Percentiles rank a stretch among this genome's conserved stretches.
phyloP scores from a whole-genome alignment of 92 coral and sea anemone genomes.

The Plumapathes pennacea region DNA sequence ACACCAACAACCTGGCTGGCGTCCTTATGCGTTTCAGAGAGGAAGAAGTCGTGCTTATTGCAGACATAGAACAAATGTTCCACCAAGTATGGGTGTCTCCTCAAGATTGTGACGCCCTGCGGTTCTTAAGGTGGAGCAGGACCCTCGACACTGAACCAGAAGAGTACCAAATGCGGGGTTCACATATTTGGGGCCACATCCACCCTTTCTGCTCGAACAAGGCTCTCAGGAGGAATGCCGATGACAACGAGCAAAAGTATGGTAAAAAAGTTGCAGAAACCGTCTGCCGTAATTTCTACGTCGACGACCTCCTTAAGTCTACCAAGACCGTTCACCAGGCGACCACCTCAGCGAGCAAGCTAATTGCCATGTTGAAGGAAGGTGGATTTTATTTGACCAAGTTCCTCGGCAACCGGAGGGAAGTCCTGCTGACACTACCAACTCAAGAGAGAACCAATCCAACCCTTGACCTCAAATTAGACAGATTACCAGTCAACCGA shows the following conservation, averaged over 20 bases:
- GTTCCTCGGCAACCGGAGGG: slow-evolving; percentile 41
- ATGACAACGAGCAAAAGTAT: slow-evolving; percentile 36
- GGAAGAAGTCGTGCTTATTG: slow-evolving; percentile 33
- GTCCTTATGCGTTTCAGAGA: slow-evolving; percentile 38
- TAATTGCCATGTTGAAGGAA: slow-evolving; percentile 15
- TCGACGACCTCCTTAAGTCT: slow-evolving; percentile 50
- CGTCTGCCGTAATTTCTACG: slow-evolving; percentile 36
- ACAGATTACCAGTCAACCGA: slow-evolving; percentile 28
- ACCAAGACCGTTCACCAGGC: slow-evolving; percentile 14
- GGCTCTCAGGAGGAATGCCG: slow-evolving; percentile 37
- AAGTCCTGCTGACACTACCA: slow-evolving; percentile 22
- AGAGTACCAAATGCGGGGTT: slow-evolving; percentile 42
- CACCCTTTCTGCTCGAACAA: slow-evolving; percentile 46
- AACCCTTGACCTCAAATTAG: slow-evolving; percentile 26
- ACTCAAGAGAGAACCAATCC: slow-evolving; percentile 31
- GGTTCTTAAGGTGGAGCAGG: slow-evolving; percentile 51
- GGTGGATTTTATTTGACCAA: slow-evolving; percentile 48
- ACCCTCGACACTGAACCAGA: slow-evolving; percentile 6
- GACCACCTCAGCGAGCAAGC: slow-evolving; percentile 16
- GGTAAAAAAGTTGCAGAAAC: slow-evolving; percentile 24
- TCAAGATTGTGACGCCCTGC: slow-evolving; percentile 36
- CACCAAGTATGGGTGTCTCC: slow-evolving; percentile 38
- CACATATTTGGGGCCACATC: slow-evolving; percentile 59
- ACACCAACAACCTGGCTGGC: slow-evolving; percentile 43
- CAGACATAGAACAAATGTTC: slow-evolving; percentile 45